A percentile compares a stretch with the other conserved stretches of the same genome.
Evolutionary conservation across 2,888 invertebrate species (phyloP).

Genomic region (Drosophila ustulata): DNA sequence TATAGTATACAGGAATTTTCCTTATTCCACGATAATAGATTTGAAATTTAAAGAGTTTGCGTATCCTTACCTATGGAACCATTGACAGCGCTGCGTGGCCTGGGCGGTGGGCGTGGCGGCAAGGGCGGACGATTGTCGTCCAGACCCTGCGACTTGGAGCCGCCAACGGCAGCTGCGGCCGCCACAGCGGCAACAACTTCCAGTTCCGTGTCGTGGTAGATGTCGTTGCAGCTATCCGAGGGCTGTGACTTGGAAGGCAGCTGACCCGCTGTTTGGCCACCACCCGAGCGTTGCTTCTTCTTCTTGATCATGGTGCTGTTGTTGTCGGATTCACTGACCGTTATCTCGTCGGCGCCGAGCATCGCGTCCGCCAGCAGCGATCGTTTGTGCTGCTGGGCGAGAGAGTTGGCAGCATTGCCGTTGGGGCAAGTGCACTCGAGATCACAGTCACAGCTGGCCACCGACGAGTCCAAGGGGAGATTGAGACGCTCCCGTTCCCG

Average conservation of each 20-base stretch:
- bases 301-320: constrained; percentile 82
- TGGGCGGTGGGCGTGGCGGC: constrained; percentile 84
- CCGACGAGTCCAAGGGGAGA: constrained; percentile 60
- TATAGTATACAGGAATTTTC: background rate
- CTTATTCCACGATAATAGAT: background rate
- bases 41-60: background rate
- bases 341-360: constrained; percentile 82
- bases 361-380: constrained; percentile 72
- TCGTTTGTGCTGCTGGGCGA: constrained; percentile 55
- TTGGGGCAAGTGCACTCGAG: constrained; percentile 76
- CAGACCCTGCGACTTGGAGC: constrained; percentile 57
- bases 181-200: constrained; percentile 43
- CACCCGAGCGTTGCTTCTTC: constrained; percentile 61
- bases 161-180: constrained; percentile 44
- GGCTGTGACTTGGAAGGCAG: constrained; percentile 59
- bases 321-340: constrained; percentile 82
- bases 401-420: constrained; percentile 20
- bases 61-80: constrained; percentile 72
- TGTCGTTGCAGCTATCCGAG: constrained; percentile 66
- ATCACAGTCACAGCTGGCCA: constrained; percentile 78
- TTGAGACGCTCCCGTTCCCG: constrained; percentile 61
- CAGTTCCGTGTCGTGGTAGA: constrained; percentile 71
- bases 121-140: constrained; percentile 84
- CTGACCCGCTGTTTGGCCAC: constrained; percentile 31
- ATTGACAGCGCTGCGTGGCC: constrained; percentile 68